These are phyloP conservation scores for Bombus balteatus DNA, from an alignment of 1,140 invertebrate genomes.

Conservation along the genomic window DNA sequence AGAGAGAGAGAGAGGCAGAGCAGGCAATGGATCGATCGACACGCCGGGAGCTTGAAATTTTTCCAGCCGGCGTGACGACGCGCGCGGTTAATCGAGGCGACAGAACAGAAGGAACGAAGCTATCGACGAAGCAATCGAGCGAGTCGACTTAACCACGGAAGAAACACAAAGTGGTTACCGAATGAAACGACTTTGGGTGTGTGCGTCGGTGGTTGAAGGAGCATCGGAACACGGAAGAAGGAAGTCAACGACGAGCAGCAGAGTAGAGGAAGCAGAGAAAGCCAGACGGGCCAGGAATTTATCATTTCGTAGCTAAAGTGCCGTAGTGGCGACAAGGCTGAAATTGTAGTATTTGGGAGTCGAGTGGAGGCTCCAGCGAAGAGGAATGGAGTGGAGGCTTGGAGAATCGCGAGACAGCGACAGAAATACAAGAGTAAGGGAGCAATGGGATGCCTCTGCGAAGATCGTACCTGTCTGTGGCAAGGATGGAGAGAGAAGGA, in stretches of 20 bases:
- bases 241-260: not conserved
- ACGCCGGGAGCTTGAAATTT: not conserved
- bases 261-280: not conserved
- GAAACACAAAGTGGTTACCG: conserved; percentile 47
- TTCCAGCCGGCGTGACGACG: not conserved
- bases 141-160: conserved; percentile 49
- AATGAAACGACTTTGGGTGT: conserved; percentile 23
- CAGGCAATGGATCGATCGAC: not conserved
- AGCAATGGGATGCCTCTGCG: conserved; percentile 11
- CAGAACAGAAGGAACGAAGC: conserved; percentile 46
- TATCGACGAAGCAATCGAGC: conserved; percentile 51
- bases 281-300: conserved; percentile 67
- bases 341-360: conserved; percentile 76
- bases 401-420: conserved; percentile 61
- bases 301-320: conserved; percentile 75
- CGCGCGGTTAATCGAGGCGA: conserved; percentile 29
- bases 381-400: conserved; percentile 67
- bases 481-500: conserved; percentile 18
- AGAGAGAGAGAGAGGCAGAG: not conserved
- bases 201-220: not conserved
- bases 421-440: conserved; percentile 37
- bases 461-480: conserved; percentile 40
- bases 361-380: conserved; percentile 67
- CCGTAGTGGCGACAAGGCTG: conserved; percentile 72
- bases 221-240: not conserved